Evolutionary conservation across 2,888 invertebrate species (phyloP).

Genomic region (Synergus japonicus): DNA sequence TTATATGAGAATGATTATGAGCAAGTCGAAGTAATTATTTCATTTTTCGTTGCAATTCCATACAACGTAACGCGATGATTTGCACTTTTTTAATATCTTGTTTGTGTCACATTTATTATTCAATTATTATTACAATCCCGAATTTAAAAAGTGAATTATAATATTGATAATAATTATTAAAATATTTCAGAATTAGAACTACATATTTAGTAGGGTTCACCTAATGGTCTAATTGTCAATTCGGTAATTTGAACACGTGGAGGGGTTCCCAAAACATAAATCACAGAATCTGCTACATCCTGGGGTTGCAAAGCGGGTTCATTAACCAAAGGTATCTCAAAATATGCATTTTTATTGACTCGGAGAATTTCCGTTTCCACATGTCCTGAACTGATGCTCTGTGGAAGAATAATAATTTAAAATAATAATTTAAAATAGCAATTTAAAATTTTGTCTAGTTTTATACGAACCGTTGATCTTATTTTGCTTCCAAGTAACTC

Average conservation of each 20-base stretch:
- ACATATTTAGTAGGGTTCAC: slow-evolving; percentile 46
- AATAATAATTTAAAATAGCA: slow-evolving; percentile 1
- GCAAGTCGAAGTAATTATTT: no score
- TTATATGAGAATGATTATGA: no score
- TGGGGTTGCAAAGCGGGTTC: slow-evolving; percentile 63
- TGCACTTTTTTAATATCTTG: no score
- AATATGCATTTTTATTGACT: neutral
- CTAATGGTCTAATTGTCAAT: slow-evolving; percentile 57
- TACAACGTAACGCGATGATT: no score
- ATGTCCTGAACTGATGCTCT: slow-evolving; percentile 83
- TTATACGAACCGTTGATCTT: slow-evolving; percentile 59
- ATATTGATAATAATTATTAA: neutral
- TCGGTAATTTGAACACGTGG: slow-evolving; percentile 69
- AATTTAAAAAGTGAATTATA: no score
- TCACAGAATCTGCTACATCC: slow-evolving; percentile 75
- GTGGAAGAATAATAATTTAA: slow-evolving; percentile 5
- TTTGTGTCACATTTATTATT: no score
- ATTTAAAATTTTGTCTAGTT: neutral
- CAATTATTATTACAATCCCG: no score
- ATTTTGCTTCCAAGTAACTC: slow-evolving; percentile 76
- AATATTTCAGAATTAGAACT: neutral
- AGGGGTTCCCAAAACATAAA: slow-evolving; percentile 72
- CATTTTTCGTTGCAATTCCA: no score
- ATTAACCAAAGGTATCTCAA: accelerated
- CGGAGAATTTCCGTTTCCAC: slow-evolving; percentile 79